These are phyloP conservation scores for Lytechinus pictus DNA, from an alignment of 35 echinoderm and acorn worm genomes.

Conservation along the genomic window DNA sequence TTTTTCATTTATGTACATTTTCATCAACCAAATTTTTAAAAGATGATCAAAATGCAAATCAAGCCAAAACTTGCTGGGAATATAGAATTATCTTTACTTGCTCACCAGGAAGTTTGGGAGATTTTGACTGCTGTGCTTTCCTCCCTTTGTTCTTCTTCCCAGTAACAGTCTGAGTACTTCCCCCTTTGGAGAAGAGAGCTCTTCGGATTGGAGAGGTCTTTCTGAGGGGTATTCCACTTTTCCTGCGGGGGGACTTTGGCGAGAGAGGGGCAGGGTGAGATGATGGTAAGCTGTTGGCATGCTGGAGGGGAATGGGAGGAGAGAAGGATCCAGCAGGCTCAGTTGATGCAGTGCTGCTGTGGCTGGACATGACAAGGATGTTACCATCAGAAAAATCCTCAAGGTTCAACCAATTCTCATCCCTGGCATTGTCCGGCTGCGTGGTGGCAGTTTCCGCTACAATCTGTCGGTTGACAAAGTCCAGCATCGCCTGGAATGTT, in stretches of 20 bases:
- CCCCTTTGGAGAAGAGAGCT: conserved; percentile 35
- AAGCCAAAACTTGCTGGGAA: neutral
- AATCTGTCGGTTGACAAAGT: conserved; percentile 75
- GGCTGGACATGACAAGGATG: neutral
- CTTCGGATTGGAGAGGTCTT: conserved; percentile 28
- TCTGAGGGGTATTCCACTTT: conserved; percentile 46
- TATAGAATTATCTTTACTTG: neutral
- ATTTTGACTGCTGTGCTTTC: conserved; percentile 9
- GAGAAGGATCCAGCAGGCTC: neutral
- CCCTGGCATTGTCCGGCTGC: neutral
- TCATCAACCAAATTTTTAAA: no score
- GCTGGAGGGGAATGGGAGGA: conserved; percentile 43
- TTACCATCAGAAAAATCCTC: neutral
- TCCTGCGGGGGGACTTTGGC: conserved; percentile 35
- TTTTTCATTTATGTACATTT: no score
- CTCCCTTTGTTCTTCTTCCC: conserved; percentile 12
- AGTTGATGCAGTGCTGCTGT: neutral
- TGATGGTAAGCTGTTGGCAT: conserved; percentile 9
- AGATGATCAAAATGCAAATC: no score
- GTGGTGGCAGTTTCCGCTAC: conserved; percentile 23
- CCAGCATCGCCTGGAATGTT: conserved; percentile 89
- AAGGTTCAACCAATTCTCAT: neutral
- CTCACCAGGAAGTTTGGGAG: neutral
- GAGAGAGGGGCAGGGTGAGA: conserved; percentile 6
- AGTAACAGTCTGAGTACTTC: neutral